Conservation (phyloP, 2,113 vertebrate genomes). For the Saccopteryx leptura region DNA sequence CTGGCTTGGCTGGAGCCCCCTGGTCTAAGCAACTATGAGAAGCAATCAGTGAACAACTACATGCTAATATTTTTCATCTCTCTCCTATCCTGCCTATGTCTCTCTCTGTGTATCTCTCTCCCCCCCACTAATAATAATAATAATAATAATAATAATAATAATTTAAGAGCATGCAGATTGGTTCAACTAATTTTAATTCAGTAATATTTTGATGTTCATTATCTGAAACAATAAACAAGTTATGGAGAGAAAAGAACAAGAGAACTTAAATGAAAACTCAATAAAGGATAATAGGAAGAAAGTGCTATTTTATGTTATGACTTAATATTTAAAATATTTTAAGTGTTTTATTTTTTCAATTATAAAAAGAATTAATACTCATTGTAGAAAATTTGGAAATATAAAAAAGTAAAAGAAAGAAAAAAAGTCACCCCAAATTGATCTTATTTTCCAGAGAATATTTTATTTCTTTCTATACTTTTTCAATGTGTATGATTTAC, state of each 20-base stretch:
- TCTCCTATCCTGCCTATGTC: too few relatives aligned
- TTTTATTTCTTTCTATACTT: background rate
- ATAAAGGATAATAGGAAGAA: background rate
- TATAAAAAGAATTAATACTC: background rate
- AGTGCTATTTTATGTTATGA: background rate
- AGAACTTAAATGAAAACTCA: background rate
- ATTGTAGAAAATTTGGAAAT: constrained; percentile 29
- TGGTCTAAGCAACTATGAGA: too few relatives aligned
- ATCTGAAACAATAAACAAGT: background rate
- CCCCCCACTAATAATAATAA: too few relatives aligned
- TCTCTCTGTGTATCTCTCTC: too few relatives aligned
- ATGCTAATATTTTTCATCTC: too few relatives aligned
- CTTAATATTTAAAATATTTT: constrained; percentile 38
- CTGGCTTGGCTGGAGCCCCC: too few relatives aligned
- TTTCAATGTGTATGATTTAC: background rate
- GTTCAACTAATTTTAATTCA: background rate
- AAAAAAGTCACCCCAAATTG: background rate
- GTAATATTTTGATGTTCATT: background rate
- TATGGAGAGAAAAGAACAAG: background rate
- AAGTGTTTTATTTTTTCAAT: background rate
- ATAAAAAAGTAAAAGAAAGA: background rate
- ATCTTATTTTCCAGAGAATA: background rate
- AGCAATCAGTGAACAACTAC: too few relatives aligned
- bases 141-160: too few relatives aligned
- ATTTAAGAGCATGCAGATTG: background rate